Evolutionary conservation across 2,888 invertebrate species (phyloP).

Genomic region (Clostera curtula): DNA sequence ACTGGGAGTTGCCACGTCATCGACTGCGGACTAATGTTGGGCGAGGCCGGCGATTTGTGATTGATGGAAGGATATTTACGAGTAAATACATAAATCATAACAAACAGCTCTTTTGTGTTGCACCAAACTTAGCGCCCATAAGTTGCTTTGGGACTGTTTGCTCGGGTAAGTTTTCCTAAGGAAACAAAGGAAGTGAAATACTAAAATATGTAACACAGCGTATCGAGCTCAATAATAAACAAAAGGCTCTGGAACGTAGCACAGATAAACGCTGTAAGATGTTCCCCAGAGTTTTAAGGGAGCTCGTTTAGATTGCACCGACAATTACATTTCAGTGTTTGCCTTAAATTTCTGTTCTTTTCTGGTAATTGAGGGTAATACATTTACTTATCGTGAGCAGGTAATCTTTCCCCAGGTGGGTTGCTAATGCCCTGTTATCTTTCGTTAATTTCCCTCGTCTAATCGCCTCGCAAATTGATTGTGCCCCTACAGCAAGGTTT

Average conservation of each 20-base stretch:
- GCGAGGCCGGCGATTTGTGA: conserved; percentile 29
- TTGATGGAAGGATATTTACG: conserved; percentile 18
- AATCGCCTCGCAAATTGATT: conserved; percentile 57
- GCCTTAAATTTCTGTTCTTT: conserved; percentile 50
- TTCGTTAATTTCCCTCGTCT: conserved; percentile 54
- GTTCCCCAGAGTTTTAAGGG: conserved; percentile 38
- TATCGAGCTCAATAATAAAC: conserved; percentile 39
- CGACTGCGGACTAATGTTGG: conserved; percentile 47
- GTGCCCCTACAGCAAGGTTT: conserved; percentile 24
- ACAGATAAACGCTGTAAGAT: conserved; percentile 49
- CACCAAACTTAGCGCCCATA: conserved; percentile 35
- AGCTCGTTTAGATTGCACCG: conserved; percentile 50
- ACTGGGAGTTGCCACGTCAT: conserved; percentile 44
- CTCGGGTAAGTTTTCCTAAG: conserved; percentile 29
- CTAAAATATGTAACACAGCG: conserved; percentile 49
- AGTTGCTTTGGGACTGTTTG: conserved; percentile 41
- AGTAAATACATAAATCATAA: conserved; percentile 7
- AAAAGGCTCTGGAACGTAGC: conserved; percentile 39
- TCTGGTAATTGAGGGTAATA: conserved; percentile 51
- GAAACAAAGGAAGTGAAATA: conserved; percentile 49
- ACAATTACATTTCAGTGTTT: conserved; percentile 43
- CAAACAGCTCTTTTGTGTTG: conserved; percentile 6
- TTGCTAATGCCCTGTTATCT: conserved; percentile 56
- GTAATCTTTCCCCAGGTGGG: conserved; percentile 60
- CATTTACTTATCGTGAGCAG: conserved; percentile 56